Evolutionary conservation across 2,797 vertebrate genomes (phyloP).

Genomic region (Brachyrhaphis roseni): DNA sequence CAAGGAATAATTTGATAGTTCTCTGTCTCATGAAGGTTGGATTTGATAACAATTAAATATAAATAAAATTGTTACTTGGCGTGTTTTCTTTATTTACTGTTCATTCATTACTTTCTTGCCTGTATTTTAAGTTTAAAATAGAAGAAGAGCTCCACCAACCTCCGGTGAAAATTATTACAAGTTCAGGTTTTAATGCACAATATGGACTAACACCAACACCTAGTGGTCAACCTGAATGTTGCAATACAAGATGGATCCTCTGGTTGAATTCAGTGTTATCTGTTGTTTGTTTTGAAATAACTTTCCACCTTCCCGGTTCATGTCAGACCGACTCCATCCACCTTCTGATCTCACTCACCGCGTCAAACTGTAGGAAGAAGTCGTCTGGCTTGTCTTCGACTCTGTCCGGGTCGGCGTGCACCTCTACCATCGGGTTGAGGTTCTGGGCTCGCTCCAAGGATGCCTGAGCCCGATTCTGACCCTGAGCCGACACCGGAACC

Average conservation of each 20-base stretch:
- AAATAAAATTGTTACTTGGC: background rate
- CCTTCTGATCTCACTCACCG: slow-evolving; percentile 78
- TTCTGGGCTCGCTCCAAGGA: slow-evolving; percentile 92
- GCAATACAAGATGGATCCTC: background rate
- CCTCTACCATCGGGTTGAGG: slow-evolving; percentile 96
- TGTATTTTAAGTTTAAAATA: background rate
- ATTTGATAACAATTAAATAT: background rate
- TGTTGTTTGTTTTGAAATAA: background rate
- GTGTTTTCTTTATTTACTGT: background rate
- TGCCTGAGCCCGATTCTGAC: slow-evolving; percentile 88
- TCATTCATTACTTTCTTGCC: background rate
- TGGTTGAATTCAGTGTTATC: background rate
- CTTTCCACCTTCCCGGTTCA: background rate
- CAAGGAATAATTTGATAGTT: background rate
- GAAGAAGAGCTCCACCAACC: background rate
- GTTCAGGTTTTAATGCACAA: background rate
- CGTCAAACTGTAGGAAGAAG: slow-evolving; percentile 93
- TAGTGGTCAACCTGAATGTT: slow-evolving; percentile 50
- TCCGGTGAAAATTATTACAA: background rate
- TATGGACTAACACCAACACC: slow-evolving; percentile 36
- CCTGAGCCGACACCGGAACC: slow-evolving; percentile 83
- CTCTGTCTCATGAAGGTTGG: background rate
- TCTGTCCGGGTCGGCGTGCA: slow-evolving; percentile 83
- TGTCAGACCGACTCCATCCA: background rate
- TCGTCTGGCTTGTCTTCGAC: slow-evolving; percentile 86